Evolutionary conservation across 1,140 invertebrate genomes (phyloP).

Genomic region (Nasonia vitripennis): DNA sequence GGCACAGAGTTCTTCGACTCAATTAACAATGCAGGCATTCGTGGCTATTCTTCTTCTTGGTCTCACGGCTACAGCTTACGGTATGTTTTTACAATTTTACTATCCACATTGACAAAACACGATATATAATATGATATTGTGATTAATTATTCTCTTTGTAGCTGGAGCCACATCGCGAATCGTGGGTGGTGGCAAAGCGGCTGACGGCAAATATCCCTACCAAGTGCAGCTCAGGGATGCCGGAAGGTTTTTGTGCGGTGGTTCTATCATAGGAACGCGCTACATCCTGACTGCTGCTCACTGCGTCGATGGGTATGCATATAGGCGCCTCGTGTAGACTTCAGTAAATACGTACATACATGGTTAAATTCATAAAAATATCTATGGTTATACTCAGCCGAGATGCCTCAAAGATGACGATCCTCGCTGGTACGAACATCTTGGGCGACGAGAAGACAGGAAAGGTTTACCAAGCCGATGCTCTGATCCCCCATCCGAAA

Average conservation of each 20-base stretch:
- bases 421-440: slow-evolving; percentile 72
- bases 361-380: not conserved
- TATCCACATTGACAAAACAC: no score
- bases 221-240: slow-evolving; percentile 70
- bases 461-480: slow-evolving; percentile 68
- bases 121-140: no score
- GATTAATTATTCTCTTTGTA: not conserved
- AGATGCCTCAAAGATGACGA: not conserved
- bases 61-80: not conserved
- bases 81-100: not conserved
- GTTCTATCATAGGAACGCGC: slow-evolving; percentile 75
- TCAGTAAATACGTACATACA: not conserved
- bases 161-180: slow-evolving; percentile 48
- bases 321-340: not conserved
- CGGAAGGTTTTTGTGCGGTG: slow-evolving; percentile 76
- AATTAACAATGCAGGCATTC: not conserved
- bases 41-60: not conserved
- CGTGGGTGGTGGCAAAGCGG: slow-evolving; percentile 61
- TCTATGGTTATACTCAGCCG: not conserved
- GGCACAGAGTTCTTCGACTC: not conserved
- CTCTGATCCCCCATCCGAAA: slow-evolving; percentile 71
- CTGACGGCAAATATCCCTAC: slow-evolving; percentile 70
- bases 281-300: slow-evolving; percentile 78
- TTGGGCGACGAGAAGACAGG: slow-evolving; percentile 70
- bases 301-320: slow-evolving; percentile 61